These are phyloP conservation scores for Bembecia ichneumoniformis DNA, from an alignment of 2,888 invertebrate species.

Conservation along the genomic window DNA sequence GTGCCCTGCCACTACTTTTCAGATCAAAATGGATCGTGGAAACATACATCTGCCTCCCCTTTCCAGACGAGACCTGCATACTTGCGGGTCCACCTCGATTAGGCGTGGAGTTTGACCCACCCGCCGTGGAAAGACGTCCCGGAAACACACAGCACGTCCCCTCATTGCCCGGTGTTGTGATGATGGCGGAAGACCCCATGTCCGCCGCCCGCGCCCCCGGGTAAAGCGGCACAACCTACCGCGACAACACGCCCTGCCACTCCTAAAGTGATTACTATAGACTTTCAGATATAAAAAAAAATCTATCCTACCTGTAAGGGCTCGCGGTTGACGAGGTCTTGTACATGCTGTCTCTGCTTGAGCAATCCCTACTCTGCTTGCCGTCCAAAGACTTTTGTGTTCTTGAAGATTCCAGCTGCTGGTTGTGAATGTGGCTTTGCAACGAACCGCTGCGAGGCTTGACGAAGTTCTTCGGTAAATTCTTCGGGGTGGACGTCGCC, in stretches of 20 bases:
- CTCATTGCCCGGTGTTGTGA: not conserved
- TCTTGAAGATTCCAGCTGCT: constrained; percentile 9
- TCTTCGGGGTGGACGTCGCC: constrained; percentile 47
- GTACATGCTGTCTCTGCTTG: constrained; percentile 31
- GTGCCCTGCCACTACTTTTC: too few species aligned
- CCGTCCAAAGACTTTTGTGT: constrained; percentile 14
- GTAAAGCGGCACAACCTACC: not conserved
- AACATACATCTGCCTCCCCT: too few species aligned
- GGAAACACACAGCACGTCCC: not conserved
- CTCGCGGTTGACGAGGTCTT: constrained; percentile 34
- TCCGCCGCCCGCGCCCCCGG: not conserved
- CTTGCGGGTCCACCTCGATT: too few species aligned
- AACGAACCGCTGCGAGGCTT: constrained; percentile 38
- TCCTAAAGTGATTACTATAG: too few species aligned
- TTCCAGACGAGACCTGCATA: too few species aligned
- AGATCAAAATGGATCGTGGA: too few species aligned
- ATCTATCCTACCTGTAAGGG: constrained; percentile 19
- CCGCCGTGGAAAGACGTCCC: not conserved
- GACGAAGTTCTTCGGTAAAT: constrained; percentile 12
- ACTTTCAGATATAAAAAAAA: too few species aligned
- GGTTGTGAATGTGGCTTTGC: constrained; percentile 18
- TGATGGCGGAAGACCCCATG: not conserved
- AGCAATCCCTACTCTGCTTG: constrained; percentile 17
- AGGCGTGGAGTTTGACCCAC: too few species aligned
- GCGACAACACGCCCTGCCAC: too few species aligned